Percentiles rank a stretch among this genome's conserved stretches.
phyloP scores from a whole-genome alignment of 2,113 vertebrate species.

The Chloebia gouldiae region DNA sequence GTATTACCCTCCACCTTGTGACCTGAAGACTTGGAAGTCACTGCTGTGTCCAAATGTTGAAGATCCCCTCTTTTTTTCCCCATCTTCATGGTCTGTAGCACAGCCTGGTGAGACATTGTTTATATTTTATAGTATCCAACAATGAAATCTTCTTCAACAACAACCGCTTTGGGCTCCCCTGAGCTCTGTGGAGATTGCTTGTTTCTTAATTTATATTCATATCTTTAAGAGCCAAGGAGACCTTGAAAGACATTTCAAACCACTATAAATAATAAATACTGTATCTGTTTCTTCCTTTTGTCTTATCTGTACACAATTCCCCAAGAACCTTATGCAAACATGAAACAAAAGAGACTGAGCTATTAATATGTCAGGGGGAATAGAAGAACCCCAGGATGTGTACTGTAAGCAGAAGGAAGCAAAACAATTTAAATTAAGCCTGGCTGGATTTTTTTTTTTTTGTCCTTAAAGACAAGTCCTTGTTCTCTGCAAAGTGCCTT shows the following conservation, averaged over 20 bases:
- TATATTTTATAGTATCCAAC: slow-evolving; percentile 53
- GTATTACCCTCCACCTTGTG: background rate
- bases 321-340: slow-evolving; percentile 69
- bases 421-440: slow-evolving; percentile 38
- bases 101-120: background rate
- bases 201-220: slow-evolving; percentile 78
- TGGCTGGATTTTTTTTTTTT: background rate
- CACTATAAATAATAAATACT: slow-evolving; percentile 76
- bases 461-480: background rate
- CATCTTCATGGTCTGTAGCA: background rate
- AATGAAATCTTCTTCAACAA: slow-evolving; percentile 48
- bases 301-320: slow-evolving; percentile 68
- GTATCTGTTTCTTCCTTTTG: slow-evolving; percentile 68
- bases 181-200: slow-evolving; percentile 61
- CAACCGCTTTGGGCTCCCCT: slow-evolving; percentile 10
- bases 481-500: background rate
- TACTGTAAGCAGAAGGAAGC: slow-evolving; percentile 16
- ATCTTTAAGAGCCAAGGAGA: slow-evolving; percentile 73
- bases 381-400: slow-evolving; percentile 15
- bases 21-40: background rate
- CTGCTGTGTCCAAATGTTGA: slow-evolving; percentile 32
- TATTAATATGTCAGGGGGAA: slow-evolving; percentile 68
- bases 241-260: slow-evolving; percentile 73
- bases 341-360: slow-evolving; percentile 62
- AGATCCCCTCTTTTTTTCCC: background rate